A percentile compares a stretch with the other conserved stretches of the same genome.
phyloP scores from a whole-genome alignment of 2,888 invertebrate species.

The Epinotia ramella region DNA sequence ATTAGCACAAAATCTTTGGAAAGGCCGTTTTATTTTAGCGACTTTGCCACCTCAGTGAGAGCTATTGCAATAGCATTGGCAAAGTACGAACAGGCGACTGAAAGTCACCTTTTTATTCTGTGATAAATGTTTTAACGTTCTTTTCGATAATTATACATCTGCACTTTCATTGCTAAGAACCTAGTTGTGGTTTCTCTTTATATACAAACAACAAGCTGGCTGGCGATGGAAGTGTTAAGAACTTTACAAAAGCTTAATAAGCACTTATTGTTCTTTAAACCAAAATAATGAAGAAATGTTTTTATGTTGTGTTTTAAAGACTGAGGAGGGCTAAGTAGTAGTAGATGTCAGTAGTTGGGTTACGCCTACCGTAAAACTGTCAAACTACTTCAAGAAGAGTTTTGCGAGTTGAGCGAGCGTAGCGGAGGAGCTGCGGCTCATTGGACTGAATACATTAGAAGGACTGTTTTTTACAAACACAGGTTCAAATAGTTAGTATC shows the following conservation, averaged over 20 bases:
- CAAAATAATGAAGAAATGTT: background rate
- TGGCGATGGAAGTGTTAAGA: background rate
- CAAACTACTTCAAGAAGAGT: no score
- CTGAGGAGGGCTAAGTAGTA: background rate
- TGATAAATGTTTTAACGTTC: constrained; percentile 1
- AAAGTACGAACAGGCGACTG: background rate
- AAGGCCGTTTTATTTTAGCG: constrained; percentile 14
- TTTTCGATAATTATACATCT: background rate
- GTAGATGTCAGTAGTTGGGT: background rate
- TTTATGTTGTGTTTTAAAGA: background rate
- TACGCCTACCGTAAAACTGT: no score
- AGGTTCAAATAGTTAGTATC: no score
- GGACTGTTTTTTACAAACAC: no score
- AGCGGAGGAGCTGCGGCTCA: no score
- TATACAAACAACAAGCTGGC: background rate
- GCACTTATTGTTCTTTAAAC: constrained; percentile 7
- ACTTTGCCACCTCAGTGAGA: constrained; percentile 17
- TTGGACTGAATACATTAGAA: no score
- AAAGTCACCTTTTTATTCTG: constrained; percentile 1
- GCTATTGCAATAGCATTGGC: constrained; percentile 20
- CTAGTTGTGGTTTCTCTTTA: background rate
- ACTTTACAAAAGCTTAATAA: background rate
- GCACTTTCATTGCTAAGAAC: background rate
- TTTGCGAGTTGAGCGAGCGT: no score
- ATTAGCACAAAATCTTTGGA: constrained; percentile 1